These are phyloP conservation scores for Mayetiola destructor DNA, from an alignment of 2,888 invertebrate species.

Conservation along the genomic window DNA sequence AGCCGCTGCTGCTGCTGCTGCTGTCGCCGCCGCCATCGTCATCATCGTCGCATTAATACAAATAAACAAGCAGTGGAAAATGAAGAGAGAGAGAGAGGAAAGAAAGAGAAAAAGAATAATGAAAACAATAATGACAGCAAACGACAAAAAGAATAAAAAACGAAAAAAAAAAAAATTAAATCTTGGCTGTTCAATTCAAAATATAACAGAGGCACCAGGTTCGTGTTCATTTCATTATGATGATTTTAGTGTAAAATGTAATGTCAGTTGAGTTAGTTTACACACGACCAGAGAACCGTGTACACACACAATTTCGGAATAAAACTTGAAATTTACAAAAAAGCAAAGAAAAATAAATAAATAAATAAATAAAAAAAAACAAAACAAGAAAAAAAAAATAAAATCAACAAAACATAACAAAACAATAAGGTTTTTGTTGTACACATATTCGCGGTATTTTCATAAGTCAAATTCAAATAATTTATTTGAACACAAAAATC, in stretches of 20 bases:
- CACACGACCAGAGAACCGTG: constrained; percentile 8
- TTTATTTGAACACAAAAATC: no score
- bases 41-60: no score
- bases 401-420: constrained; percentile 1
- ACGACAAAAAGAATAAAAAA: neutral
- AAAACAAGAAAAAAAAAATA: neutral
- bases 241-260: constrained; percentile 13
- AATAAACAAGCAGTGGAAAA: no score
- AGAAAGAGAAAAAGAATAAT: neutral
- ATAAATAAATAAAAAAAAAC: neutral
- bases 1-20: no score
- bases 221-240: constrained; percentile 8
- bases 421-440: no score
- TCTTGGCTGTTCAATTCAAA: constrained; percentile 10
- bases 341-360: neutral
- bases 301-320: neutral
- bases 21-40: no score
- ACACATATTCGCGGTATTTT: no score
- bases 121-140: neutral
- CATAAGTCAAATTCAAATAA: no score
- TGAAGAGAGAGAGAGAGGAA: no score
- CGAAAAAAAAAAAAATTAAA: neutral
- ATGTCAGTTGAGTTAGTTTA: constrained; percentile 14
- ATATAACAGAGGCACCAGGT: neutral
- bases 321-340: neutral